Evolutionary conservation across 2,888 invertebrate species (phyloP), one percentile per base, ranked within the genome.

Genomic region (Seira musarum): DNA sequence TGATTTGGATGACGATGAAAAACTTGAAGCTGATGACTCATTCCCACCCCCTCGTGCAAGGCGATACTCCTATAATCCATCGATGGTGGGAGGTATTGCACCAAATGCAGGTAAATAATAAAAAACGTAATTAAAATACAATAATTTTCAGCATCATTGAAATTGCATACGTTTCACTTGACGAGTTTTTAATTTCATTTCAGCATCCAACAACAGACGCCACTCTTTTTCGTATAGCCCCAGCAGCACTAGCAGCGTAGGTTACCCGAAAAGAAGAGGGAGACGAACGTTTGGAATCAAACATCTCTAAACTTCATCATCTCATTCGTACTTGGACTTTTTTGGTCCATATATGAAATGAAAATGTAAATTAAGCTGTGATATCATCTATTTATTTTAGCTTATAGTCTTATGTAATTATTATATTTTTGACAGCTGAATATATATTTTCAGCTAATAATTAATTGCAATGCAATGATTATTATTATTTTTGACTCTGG

Each of bases 281-380:
- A 76, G 81, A 67, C 65, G 81, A 77, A 53, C 76, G 13, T 64
- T 81, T 40, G 76, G 81, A 24, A 71, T 81, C 15, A 81, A 72
- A 68, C 81, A 81, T 68, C 64, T 81, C 13, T 81, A 81, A 75
- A n/a, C 21, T 65, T 57, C 10, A 40, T 6, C 69, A 30, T 57
- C 46, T 69, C 60, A 21, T 30, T 2, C 13, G 17, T n/a, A n/a
- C n/a, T n/a, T 25, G 13, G 60, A 57, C 19, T 21, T 21, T 57
- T 24, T 1, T 13, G 5, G 49, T 67, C 21, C 17, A 8, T 69
- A n/a, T n/a, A n/a, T n/a, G n/a, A n/a, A n/a, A n/a, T n/a, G n/a
- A 40, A 40, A 2, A 61, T 40, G 40, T 3, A 5, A n/a, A 70
- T 22, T 40, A 61, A 40, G 25, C 71, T 71, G 71, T 71, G 71